Evolutionary conservation across 1,140 invertebrate species (phyloP), one percentile per base, ranked within the genome.

Genomic region (Triops cancriformis): DNA sequence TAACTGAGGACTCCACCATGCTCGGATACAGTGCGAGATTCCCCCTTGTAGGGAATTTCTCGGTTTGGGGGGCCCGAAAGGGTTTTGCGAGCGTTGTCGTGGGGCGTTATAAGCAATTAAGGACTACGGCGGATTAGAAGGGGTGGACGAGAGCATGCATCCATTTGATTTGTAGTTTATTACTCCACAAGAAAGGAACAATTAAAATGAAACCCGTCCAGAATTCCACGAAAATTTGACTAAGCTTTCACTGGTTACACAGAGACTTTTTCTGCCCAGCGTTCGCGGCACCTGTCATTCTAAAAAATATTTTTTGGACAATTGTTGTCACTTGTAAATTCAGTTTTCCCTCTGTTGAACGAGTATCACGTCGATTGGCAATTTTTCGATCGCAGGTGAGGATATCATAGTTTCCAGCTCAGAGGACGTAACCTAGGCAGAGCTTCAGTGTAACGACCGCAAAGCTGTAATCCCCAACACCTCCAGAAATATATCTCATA

Each of bases 91-190:
- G 51, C 51, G 18, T 12, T 64, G 51, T 64, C 51, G 23, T 64
- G 51, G 51, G 23, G 51, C 51, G 51, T 64, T 64, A 64, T 64
- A 64, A 23, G 51, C 51, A n/a, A 64, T 64, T 64, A 64, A 64
- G 45, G 9, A 14, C 14, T 14, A 64, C 45, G 14, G 14, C 10
- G 23, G 23, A 64, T 18, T 64, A 23, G 14, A n/a, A 64, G 51
- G 51, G 51, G 51, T 64, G 14, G 51, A 18, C 51, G 18, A 64
- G 51, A 64, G 51, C 23, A 64, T n/a, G 51, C 51, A 12, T 64
- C 18, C 51, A 23, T 64, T 64, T 64, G n/a, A 64, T 64, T 64
- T 64, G 23, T 64, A 64, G 9, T 12, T 18, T 18, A 64, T 4
- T 64, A 0, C 7, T 6, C 1, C 23, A 9, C n/a, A 23, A 6